These are phyloP conservation scores for Melitaea cinxia DNA, from an alignment of 1,140 invertebrate genomes.

Conservation along the genomic window DNA sequence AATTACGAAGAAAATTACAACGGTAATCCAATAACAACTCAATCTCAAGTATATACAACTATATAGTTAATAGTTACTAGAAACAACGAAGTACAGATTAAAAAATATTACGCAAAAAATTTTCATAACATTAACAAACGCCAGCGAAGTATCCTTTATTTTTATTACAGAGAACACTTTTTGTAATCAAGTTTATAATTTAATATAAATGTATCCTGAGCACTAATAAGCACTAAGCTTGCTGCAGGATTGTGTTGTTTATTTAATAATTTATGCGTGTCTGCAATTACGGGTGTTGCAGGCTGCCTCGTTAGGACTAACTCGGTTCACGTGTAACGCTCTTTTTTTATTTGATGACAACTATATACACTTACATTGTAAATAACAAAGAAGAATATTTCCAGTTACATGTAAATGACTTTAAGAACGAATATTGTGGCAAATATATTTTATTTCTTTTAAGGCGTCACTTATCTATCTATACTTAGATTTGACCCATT, in stretches of 20 bases:
- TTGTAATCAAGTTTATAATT: conserved; percentile 12
- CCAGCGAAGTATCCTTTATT: neutral
- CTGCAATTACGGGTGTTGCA: conserved; percentile 13
- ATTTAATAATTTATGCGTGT: conserved; percentile 17
- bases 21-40: too few relatives aligned
- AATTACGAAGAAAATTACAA: too few relatives aligned
- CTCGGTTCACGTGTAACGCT: neutral
- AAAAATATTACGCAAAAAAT: neutral
- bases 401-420: too few relatives aligned
- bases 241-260: conserved; percentile 23
- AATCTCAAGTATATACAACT: too few relatives aligned
- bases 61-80: neutral
- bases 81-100: neutral
- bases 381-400: neutral
- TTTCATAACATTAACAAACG: neutral
- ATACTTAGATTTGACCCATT: too few relatives aligned
- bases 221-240: conserved; percentile 17
- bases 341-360: neutral
- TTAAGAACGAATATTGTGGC: too few relatives aligned
- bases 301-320: neutral
- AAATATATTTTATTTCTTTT: too few relatives aligned
- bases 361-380: neutral
- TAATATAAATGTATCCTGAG: conserved; percentile 13
- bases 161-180: neutral
- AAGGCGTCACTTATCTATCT: too few relatives aligned